Base-by-base conservation (phyloP, 2,888 invertebrate species). In the Drosophila putrida region DNA sequence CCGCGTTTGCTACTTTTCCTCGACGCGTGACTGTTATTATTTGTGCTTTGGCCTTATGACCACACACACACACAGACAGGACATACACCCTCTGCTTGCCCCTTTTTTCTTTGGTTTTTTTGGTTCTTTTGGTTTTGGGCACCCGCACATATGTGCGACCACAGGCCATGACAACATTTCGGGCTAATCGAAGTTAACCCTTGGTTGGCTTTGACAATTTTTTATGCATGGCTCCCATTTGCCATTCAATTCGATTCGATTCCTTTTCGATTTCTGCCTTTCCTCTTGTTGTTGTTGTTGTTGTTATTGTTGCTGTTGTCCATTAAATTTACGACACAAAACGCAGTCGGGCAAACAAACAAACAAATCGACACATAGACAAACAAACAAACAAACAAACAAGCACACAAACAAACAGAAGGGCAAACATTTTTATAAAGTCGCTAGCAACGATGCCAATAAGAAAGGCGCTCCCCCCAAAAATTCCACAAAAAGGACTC, bases 101-200 rank as follows among this genome's bases (percentile, higher is more conserved):
- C 35, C 20, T 31, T 41, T 31, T 39, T 13, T 15, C 13, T n/a
- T n/a, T n/a, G n/a, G n/a, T n/a, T 20, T 20, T 20, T 20, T 20
- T 3, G 20, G n/a, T n/a, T n/a, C n/a, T n/a, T n/a, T n/a, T n/a
- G n/a, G 8, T 9, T n/a, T 27, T 38, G 64, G 49, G 47, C 63
- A 67, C 68, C 63, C 76, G 65, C 87, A 88, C 83, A 83, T 82
- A 87, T 84, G 89, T 80, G 89, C 87, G 89, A 88, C 89, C 83
- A 88, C 89, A 87, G 87, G 89, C 76, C 84, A 87, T 88, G 84
- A 84, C 87, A 88, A 88, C 84, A 88, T 88, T 88, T 83, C 64
- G 82, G 88, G 85, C 85, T 89, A 85, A 85, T 85, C 85, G 85
- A 85, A 85, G 82, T 84, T 89, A 89, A 87, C 89, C 88, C 89